These are phyloP conservation scores for Pyrochroa serraticornis DNA, from an alignment of 2,888 invertebrate species.

Conservation along the genomic window DNA sequence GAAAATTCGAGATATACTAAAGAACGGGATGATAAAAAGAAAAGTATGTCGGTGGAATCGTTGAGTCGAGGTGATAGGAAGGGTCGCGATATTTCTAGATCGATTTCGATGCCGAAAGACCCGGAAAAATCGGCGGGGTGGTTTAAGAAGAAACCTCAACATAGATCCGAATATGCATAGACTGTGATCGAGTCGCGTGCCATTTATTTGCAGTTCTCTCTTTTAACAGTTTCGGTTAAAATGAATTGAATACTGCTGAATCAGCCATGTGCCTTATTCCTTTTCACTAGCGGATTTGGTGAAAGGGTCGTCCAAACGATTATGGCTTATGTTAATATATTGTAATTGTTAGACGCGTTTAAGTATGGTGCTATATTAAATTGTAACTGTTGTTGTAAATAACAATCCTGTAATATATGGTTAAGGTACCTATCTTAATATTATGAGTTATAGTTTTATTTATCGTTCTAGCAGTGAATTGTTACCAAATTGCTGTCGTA, in stretches of 20 bases:
- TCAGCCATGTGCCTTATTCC: slow-evolving; percentile 41
- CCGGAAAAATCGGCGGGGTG: slow-evolving; percentile 75
- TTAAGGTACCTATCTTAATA: slow-evolving; percentile 34
- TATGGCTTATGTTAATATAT: slow-evolving; percentile 20
- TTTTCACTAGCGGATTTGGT: slow-evolving; percentile 46
- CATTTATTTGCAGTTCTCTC: slow-evolving; percentile 46
- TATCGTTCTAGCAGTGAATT: slow-evolving; percentile 18
- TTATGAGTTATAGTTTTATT: slow-evolving; percentile 31
- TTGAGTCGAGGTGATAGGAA: slow-evolving; percentile 60
- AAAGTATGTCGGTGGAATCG: slow-evolving; percentile 69
- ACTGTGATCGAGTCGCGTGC: slow-evolving; percentile 48
- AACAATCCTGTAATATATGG: slow-evolving; percentile 43
- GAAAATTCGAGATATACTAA: slow-evolving; percentile 56
- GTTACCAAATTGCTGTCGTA: slow-evolving; percentile 34
- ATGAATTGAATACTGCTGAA: slow-evolving; percentile 46
- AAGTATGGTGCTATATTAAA: slow-evolving; percentile 47
- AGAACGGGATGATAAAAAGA: slow-evolving; percentile 50
- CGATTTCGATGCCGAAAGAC: slow-evolving; percentile 76
- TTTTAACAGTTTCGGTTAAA: slow-evolving; percentile 51
- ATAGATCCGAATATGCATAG: slow-evolving; percentile 44
- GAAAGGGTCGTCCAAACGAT: slow-evolving; percentile 50
- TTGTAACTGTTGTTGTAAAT: slow-evolving; percentile 42
- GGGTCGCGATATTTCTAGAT: slow-evolving; percentile 64
- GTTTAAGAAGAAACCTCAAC: slow-evolving; percentile 67
- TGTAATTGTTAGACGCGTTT: slow-evolving; percentile 23